A percentile compares a stretch with the other conserved stretches of the same genome.
phyloP scores from a whole-genome alignment of 2,797 vertebrate genomes.

The Euthynnus affinis region DNA sequence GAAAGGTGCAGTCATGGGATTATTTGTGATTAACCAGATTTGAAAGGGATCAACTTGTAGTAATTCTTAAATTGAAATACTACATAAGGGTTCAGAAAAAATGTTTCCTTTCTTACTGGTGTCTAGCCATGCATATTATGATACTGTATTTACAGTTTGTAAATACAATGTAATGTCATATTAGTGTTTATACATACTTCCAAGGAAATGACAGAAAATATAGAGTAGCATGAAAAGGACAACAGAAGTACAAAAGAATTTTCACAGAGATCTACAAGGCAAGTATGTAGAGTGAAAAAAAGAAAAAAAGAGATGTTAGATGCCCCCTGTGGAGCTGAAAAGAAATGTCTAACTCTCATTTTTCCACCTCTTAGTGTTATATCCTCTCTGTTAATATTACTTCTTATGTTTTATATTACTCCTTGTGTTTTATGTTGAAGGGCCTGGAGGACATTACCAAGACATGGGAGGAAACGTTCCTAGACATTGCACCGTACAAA shows the following conservation, averaged over 20 bases:
- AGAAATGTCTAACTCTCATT: background rate
- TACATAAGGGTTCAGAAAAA: background rate
- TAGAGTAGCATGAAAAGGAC: background rate
- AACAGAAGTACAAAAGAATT: too few relatives aligned
- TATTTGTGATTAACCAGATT: background rate
- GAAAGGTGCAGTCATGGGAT: slow-evolving; percentile 13
- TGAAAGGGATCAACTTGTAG: background rate
- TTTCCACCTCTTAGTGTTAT: background rate
- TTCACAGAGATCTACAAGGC: too few relatives aligned
- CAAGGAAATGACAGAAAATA: background rate
- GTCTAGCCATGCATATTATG: background rate
- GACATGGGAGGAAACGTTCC: slow-evolving; percentile 85
- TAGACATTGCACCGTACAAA: slow-evolving; percentile 90
- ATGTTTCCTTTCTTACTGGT: background rate
- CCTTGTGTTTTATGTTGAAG: slow-evolving; percentile 74
- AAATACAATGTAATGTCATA: background rate
- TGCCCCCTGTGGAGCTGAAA: too few relatives aligned
- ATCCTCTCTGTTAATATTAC: background rate
- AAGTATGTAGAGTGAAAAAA: background rate
- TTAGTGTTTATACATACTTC: background rate
- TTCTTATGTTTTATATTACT: slow-evolving; percentile 39
- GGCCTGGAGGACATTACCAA: slow-evolving; percentile 86
- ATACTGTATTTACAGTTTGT: background rate
- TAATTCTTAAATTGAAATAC: background rate
- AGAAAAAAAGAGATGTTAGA: too few relatives aligned